These are phyloP conservation scores for Antheraea mylitta DNA, from an alignment of 1,140 invertebrate species.

Conservation along the genomic window DNA sequence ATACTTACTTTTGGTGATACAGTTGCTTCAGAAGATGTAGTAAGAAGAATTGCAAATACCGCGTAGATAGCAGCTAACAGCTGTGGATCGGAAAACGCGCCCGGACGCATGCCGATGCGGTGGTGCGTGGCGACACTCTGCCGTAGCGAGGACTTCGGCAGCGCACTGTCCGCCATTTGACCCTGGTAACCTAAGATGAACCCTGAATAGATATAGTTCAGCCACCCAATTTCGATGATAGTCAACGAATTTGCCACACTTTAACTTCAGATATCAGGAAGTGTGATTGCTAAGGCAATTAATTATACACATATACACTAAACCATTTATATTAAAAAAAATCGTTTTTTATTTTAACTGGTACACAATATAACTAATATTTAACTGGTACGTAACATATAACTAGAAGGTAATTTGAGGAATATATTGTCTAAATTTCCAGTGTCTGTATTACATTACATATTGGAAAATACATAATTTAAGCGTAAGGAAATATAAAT, in stretches of 20 bases:
- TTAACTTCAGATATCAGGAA: slow-evolving; percentile 50
- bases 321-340: too few relatives aligned
- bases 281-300: slow-evolving; percentile 24
- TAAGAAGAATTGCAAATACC: background rate
- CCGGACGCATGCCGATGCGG: slow-evolving; percentile 48
- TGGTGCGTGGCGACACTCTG: slow-evolving; percentile 42
- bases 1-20: background rate
- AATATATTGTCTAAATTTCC: too few relatives aligned
- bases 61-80: too few relatives aligned
- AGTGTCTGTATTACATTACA: too few relatives aligned
- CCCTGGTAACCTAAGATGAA: slow-evolving; percentile 63
- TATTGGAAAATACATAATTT: too few relatives aligned
- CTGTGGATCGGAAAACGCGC: slow-evolving; percentile 17
- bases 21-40: background rate
- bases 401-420: too few relatives aligned
- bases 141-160: slow-evolving; percentile 25
- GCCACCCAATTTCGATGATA: slow-evolving; percentile 73
- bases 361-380: too few relatives aligned
- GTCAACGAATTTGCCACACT: slow-evolving; percentile 43
- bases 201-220: slow-evolving; percentile 65
- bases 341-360: too few relatives aligned
- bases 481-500: too few relatives aligned
- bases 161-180: slow-evolving; percentile 52
- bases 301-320: too few relatives aligned
- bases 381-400: too few relatives aligned